These are phyloP conservation scores for Cryptoprocta ferox DNA, from an alignment of 2,797 vertebrate genomes.

Conservation along the genomic window DNA sequence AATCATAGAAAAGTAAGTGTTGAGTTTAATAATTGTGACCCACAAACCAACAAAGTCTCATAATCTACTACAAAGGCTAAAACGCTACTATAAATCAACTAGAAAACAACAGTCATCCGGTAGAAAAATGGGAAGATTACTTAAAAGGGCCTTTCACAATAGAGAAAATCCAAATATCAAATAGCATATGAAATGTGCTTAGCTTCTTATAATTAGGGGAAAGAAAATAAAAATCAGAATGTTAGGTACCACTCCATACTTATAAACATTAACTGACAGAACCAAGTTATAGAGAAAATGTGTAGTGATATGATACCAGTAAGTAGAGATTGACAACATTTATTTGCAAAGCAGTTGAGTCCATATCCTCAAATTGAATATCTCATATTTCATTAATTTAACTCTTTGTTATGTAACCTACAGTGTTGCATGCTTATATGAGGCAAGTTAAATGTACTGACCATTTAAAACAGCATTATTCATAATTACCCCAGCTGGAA, in stretches of 20 bases:
- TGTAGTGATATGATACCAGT: not conserved
- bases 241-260: not conserved
- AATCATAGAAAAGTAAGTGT: not conserved
- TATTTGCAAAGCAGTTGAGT: not conserved
- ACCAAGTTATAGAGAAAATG: not conserved
- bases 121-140: not conserved
- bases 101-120: not conserved
- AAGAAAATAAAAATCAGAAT: constrained; percentile 6
- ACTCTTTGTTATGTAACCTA: not conserved
- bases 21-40: not conserved
- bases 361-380: not conserved
- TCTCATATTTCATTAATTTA: not conserved
- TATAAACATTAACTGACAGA: not conserved
- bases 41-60: not conserved
- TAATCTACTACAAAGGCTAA: not conserved
- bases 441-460: not conserved
- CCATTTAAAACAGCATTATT: not conserved
- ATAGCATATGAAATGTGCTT: not conserved
- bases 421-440: not conserved
- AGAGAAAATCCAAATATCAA: not conserved
- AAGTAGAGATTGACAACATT: not conserved
- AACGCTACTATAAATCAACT: not conserved
- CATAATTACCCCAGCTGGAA: not conserved
- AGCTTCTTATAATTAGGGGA: not conserved
- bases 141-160: not conserved